A percentile compares a stretch with the other conserved stretches of the same genome.
Conservation (phyloP, 1,140 invertebrate genomes). For the Akabosia matsudoensis region DNA sequence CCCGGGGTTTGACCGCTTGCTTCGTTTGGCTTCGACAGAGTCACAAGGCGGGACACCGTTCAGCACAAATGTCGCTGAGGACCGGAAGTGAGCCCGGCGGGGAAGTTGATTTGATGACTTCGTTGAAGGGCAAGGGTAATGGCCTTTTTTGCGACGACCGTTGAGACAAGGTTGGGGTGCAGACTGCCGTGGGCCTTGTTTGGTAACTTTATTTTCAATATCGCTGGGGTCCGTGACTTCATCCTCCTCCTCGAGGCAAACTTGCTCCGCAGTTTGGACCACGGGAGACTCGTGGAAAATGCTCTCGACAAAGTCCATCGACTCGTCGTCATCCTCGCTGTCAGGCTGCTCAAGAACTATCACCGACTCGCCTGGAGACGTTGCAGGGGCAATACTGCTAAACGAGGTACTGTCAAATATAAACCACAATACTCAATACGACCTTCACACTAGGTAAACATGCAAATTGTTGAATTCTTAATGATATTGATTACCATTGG, state of each 20-base stretch:
- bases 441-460: not conserved
- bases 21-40: not conserved
- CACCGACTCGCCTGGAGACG: not conserved
- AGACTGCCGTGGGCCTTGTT: not conserved
- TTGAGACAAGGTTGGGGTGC: not conserved
- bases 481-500: not conserved
- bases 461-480: not conserved
- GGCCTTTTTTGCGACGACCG: constrained; percentile 2
- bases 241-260: not conserved
- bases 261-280: not conserved
- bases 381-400: constrained; percentile 14
- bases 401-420: not conserved
- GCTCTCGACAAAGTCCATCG: not conserved
- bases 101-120: not conserved
- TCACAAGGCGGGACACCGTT: not conserved
- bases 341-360: not conserved
- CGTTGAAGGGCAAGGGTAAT: not conserved
- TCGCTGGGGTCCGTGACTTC: not conserved
- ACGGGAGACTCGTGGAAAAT: not conserved
- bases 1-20: not conserved
- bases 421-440: no score
- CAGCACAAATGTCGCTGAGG: not conserved
- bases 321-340: not conserved
- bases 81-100: not conserved
- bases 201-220: not conserved